Base-by-base conservation (phyloP, 2,797 vertebrate genomes). In the Meda fulgida region DNA sequence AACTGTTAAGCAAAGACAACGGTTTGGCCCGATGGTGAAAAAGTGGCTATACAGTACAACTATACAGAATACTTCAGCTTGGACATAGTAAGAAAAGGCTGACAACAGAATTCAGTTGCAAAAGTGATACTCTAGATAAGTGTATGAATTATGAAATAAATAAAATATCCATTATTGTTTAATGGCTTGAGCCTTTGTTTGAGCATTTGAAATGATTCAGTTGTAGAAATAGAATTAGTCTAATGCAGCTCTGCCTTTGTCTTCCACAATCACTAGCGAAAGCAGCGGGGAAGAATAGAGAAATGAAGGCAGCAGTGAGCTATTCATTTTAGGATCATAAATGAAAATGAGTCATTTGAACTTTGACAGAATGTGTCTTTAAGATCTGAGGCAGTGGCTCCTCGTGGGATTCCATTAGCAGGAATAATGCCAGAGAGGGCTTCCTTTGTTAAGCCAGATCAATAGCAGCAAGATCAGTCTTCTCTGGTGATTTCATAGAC, bases 161-260 rank as follows among this genome's bases (percentile, higher is more conserved):
- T 1, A 38, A 14, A n/a, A n/a, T n/a, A 7, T 34, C 55, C 38
- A 36, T 66, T 63, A 81, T 80, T 71, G 11, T 46, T 87, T 81
- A 38, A 38, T 85, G 48, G 43, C 48, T 70, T 71, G 5, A 55
- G 38, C 65, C 91, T 88, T 90, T 92, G 81, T 87, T 60, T 88
- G 75, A 91, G 89, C 73, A 73, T 89, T 87, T 87, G 90, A 93
- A 93, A 89, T 91, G 92, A 91, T 91, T 91, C 55, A 60, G 89
- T 92, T 91, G 90, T 89, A 91, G 88, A 86, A 87, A 80, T 89
- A 89, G 90, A 92, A 92, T 89, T 77, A n/a, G 89, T 87, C 92
- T 93, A 94, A 94, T 94, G 93, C 92, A 80, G 79, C 83, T 90
- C 89, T 38, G 65, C 69, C 82, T 84, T 84, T 85, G 85, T 85